Percentiles rank a stretch among this genome's conserved stretches.
These are phyloP conservation scores for Tholera decimalis DNA, from an alignment of 2,888 invertebrate species.

Conservation along the genomic window DNA sequence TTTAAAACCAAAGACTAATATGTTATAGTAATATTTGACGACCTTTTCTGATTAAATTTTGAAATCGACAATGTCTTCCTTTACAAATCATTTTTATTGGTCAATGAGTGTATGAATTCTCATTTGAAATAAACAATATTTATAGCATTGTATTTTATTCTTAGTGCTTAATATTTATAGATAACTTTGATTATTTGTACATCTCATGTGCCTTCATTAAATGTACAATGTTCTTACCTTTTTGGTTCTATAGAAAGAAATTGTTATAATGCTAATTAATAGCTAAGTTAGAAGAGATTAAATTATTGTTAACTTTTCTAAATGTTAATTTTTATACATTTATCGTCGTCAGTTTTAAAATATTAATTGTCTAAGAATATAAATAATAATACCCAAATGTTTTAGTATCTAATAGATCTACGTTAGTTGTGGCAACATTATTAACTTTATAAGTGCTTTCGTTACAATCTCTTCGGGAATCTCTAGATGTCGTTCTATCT, in stretches of 20 bases:
- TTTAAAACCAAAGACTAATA: conserved; percentile 88
- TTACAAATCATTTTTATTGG: conserved; percentile 67
- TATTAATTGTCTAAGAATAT: conserved; percentile 66
- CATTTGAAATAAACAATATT: conserved; percentile 75
- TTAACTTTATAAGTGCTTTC: conserved; percentile 75
- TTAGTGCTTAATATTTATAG: conserved; percentile 89
- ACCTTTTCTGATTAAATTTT: conserved; percentile 70
- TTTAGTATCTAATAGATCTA: conserved; percentile 71
- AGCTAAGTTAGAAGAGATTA: conserved; percentile 89
- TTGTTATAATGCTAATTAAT: conserved; percentile 86
- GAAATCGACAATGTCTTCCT: conserved; percentile 82
- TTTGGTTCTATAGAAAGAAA: conserved; percentile 86
- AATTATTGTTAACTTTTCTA: conserved; percentile 91
- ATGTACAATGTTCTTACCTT: conserved; percentile 87
- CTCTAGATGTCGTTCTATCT: conserved; percentile 75
- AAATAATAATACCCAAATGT: conserved; percentile 74
- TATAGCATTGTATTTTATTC: conserved; percentile 83
- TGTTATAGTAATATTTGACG: conserved; percentile 77
- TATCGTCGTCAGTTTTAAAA: conserved; percentile 71
- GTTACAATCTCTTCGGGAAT: conserved; percentile 87
- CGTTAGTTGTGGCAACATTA: conserved; percentile 74
- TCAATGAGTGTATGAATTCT: conserved; percentile 83
- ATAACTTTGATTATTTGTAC: conserved; percentile 79
- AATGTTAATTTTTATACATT: conserved; percentile 86
- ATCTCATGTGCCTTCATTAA: conserved; percentile 89